phyloP scores from a whole-genome alignment of 2,888 invertebrate genomes.

The Resseliella maxima region DNA sequence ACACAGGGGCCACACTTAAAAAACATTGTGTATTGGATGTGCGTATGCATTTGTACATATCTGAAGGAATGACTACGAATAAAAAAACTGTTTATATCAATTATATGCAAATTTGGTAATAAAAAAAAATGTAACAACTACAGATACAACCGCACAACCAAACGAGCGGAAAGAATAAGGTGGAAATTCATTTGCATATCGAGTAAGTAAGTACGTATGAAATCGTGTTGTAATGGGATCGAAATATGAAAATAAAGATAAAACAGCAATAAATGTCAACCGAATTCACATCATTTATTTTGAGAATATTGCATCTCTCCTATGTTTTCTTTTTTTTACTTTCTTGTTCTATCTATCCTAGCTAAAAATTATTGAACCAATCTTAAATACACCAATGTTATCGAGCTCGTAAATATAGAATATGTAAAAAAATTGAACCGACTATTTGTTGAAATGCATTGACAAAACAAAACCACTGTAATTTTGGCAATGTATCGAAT shows the following conservation, averaged over 20 bases:
- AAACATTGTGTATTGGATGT: too few relatives aligned
- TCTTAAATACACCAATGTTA: too few relatives aligned
- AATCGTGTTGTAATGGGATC: slow-evolving; percentile 24
- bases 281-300: background rate
- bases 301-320: background rate
- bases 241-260: slow-evolving; percentile 21
- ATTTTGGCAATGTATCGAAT: too few relatives aligned
- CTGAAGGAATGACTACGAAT: background rate
- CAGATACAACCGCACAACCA: background rate
- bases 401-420: too few relatives aligned
- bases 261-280: background rate
- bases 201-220: slow-evolving; percentile 2
- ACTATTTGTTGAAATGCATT: too few relatives aligned
- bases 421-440: too few relatives aligned
- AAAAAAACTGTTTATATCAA: slow-evolving; percentile 27
- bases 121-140: slow-evolving; percentile 16
- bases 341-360: background rate
- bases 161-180: slow-evolving; percentile 1
- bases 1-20: too few relatives aligned
- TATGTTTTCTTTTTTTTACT: background rate
- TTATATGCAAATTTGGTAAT: slow-evolving; percentile 41
- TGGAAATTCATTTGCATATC: slow-evolving; percentile 48
- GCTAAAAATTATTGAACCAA: too few relatives aligned
- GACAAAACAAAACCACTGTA: too few relatives aligned
- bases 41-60: background rate